Evolutionary conservation across 2,888 invertebrate genomes (phyloP), one percentile per base, ranked within the genome.

Genomic region (Fragum whitleyi): DNA sequence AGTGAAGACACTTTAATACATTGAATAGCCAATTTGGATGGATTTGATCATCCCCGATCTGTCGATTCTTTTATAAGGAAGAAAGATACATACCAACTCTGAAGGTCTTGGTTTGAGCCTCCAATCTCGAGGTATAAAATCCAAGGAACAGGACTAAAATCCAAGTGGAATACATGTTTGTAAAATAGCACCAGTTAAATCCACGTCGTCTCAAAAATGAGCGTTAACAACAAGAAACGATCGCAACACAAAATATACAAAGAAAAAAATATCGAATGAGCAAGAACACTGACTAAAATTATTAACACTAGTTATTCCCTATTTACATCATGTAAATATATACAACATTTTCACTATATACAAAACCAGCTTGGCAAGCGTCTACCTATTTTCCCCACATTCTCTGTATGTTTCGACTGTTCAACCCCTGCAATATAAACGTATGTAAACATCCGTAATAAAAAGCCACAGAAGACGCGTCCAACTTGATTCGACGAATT

Each of bases 171-270:
- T 65, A 42, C 65, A 65, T 65, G 57, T 65, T 65, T 65, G 59
- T 23, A 59, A 61, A 32, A 65, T 65, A 65, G 65, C 65, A 65
- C 65, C 65, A 65, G 26, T 65, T 21, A 61, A 42, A 42, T 65
- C 42, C 65, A 19, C 65, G 65, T 42, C 65, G 62, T 36, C 62
- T 36, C 19, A n/a, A 62, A 57, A 21, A 26, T 57, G 39, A 36
- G 32, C 9, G 32, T 6, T 36, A 36, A n/a, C n/a, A 36, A 47
- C 47, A 2, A 47, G 14, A 47, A 47, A 14, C 16, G 2, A 47
- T 47, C 57, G 32, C 32, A 61, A 61, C 32, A 61, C 19, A 61
- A 21, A 29, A 3, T 16, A 39, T 2, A 36, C n/a, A 65, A 39
- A 21, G 21, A 36, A 42, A 26, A 21, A 57, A 11, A 6, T n/a